Base-by-base conservation (phyloP, 1,140 invertebrate genomes). In the Goniozus legneri region DNA sequence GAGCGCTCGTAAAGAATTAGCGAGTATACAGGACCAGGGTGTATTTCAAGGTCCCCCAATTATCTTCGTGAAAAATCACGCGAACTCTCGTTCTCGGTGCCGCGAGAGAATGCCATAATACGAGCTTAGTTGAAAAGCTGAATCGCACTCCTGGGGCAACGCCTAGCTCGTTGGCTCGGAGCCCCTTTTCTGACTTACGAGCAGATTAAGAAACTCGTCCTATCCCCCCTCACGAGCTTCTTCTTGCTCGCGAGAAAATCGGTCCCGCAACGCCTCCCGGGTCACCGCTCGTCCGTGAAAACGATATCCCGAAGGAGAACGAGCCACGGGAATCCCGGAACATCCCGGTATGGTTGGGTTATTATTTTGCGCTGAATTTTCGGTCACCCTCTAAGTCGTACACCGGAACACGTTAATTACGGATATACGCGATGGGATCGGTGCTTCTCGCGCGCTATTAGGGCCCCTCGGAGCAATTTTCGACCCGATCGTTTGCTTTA, bases 171-270 rank as follows among this genome's bases (percentile, higher is more conserved):
- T 62, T 62, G 54, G 55, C 55, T 37, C 39, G 52, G 55, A 61
- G 62, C 58, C 58, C 59, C n/a, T n/a, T n/a, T 55, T 43, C 59
- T 62, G 59, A 62, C 59, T 62, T 62, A 62, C 55, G 59, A 62
- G 58, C 58, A 55, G 59, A 62, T 61, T 62, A 62, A 62, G 59
- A 62, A 58, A 62, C 59, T 62, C 58, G n/a, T n/a, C n/a, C n/a
- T n/a, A n/a, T n/a, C n/a, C n/a, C n/a, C n/a, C n/a, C n/a, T n/a
- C n/a, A n/a, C n/a, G n/a, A n/a, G n/a, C n/a, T n/a, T n/a, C n/a
- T n/a, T n/a, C 48, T 42, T 33, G 30, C 38, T 20, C 50, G 50
- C 59, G 54, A 39, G 57, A 56, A 56, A 60, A 60, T 50, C 53
- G 50, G 56, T 57, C 49, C 45, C 47, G 6, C 49, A 52, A 56